Base-by-base conservation (phyloP, 2,797 vertebrate species). In the Lutjanus argentimaculatus region DNA sequence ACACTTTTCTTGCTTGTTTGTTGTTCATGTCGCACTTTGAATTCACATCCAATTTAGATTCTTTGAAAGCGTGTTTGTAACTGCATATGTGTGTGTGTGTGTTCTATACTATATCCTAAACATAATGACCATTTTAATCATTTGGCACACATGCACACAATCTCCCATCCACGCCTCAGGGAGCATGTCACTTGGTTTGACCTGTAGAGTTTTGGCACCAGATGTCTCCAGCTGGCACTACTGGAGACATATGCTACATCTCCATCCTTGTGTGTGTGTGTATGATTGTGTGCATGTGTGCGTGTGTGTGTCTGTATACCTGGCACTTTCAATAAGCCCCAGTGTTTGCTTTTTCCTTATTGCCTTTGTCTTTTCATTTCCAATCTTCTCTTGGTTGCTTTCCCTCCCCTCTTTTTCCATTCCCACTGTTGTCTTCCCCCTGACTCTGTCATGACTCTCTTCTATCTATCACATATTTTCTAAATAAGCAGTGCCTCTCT, bases 191-290 rank as follows among this genome's bases (percentile, higher is more conserved):
- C 89, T 93, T 86, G 77, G 68, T 91, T 90, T 93, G 95, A 96
- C 95, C 95, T 93, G 94, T 95, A 85, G 92, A 95, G 93, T 93
- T 93, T 91, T 94, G 94, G 91, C 94, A 95, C 90, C 93, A 94
- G 91, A 93, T 93, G 95, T 95, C 91, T 94, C 93, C 95, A 95
- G 95, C 93, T 96, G 95, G 92, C 92, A 89, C 91, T 78, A 58
- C 88, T 90, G 90, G 90, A 93, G 91, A 91, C 95, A 95, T 96
- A 94, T 95, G 95, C 86, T 94, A 83, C 79, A 75, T 88, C 85
- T 94, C 91, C 75, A 75, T 63, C 61, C 30, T 19, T 67, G 52
- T 80, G 67, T 67, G 55, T 76, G 45, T 75, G 49, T 66, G 53
- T 79, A 36, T 30, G 59, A 73, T 16, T 72, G 73, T 53, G 49